Percentiles rank a stretch among this genome's conserved stretches.
Conservation (phyloP, 2,888 invertebrate species). For the Drosophila mulleri region DNA sequence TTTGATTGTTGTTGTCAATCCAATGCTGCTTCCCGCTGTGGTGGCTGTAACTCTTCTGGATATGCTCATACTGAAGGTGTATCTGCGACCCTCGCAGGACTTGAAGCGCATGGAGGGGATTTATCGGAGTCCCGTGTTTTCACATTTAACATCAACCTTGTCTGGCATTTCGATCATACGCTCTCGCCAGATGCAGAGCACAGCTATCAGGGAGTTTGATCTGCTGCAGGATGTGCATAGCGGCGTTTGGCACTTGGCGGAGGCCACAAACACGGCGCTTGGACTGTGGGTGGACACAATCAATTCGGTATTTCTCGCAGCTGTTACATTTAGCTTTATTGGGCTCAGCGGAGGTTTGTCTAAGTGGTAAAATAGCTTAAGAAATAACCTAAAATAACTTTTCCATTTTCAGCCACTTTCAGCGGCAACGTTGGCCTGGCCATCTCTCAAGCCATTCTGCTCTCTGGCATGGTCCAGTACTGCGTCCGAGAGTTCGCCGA, state of each 20-base stretch:
- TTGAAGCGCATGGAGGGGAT: constrained; percentile 90
- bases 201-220: constrained; percentile 91
- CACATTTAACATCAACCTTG: constrained; percentile 93
- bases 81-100: constrained; percentile 90
- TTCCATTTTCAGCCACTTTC: constrained; percentile 82
- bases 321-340: constrained; percentile 88
- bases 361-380: background rate
- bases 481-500: constrained; percentile 89
- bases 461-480: constrained; percentile 90
- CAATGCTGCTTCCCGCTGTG: constrained; percentile 89
- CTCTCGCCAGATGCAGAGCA: constrained; percentile 89
- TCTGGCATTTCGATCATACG: constrained; percentile 95
- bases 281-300: constrained; percentile 91
- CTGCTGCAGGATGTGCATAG: constrained; percentile 87
- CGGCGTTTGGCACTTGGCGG: constrained; percentile 82
- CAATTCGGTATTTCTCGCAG: constrained; percentile 88
- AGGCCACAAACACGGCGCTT: constrained; percentile 86
- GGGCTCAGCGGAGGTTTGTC: constrained; percentile 86
- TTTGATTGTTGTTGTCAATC: constrained; percentile 89
- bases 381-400: background rate
- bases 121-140: constrained; percentile 94
- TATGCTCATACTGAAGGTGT: constrained; percentile 88
- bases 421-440: constrained; percentile 90
- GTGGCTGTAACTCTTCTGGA: constrained; percentile 88
- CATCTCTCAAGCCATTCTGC: constrained; percentile 89